A percentile compares a stretch with the other conserved stretches of the same genome.
Evolutionary conservation across 2,888 invertebrate genomes (phyloP).

Genomic region (Drosophila incognita): DNA sequence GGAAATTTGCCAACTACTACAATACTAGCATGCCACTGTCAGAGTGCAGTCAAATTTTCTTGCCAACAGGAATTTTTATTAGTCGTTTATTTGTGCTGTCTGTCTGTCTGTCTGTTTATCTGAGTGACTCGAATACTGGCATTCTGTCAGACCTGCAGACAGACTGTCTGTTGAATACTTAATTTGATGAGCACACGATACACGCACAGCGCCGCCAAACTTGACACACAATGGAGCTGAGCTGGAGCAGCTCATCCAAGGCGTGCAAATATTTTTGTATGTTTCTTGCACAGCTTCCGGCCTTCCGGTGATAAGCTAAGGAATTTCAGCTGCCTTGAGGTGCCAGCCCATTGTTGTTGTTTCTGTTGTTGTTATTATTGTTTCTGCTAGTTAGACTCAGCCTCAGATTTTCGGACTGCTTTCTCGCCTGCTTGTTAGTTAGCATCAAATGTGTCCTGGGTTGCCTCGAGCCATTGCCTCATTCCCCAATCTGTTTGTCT

Average conservation of each 20-base stretch:
- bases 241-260: conserved; percentile 22
- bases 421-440: conserved; percentile 65
- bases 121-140: conserved; percentile 15
- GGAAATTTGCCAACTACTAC: conserved; percentile 14
- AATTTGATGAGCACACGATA: conserved; percentile 71
- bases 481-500: conserved; percentile 8
- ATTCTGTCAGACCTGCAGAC: conserved; percentile 28
- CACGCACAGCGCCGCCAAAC: conserved; percentile 33
- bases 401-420: conserved; percentile 32
- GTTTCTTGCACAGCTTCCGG: conserved; percentile 75
- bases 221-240: conserved; percentile 47
- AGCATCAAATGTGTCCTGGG: conserved; percentile 63
- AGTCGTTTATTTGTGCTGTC: conserved; percentile 40
- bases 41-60: conserved; percentile 43
- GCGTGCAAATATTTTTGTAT: conserved; percentile 77
- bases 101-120: conserved; percentile 19
- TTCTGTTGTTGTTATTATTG: conserved; percentile 16
- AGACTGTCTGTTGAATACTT: conserved; percentile 68
- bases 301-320: conserved; percentile 74
- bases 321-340: conserved; percentile 72
- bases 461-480: conserved; percentile 52
- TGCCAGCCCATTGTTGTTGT: conserved; percentile 31
- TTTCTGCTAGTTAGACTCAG: conserved; percentile 35
- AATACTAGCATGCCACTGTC: conserved; percentile 2
- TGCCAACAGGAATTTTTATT: conserved; percentile 56